A percentile compares a stretch with the other conserved stretches of the same genome.
Conservation (phyloP, 1,140 invertebrate genomes). For the Pseudobourletiella spinata region DNA sequence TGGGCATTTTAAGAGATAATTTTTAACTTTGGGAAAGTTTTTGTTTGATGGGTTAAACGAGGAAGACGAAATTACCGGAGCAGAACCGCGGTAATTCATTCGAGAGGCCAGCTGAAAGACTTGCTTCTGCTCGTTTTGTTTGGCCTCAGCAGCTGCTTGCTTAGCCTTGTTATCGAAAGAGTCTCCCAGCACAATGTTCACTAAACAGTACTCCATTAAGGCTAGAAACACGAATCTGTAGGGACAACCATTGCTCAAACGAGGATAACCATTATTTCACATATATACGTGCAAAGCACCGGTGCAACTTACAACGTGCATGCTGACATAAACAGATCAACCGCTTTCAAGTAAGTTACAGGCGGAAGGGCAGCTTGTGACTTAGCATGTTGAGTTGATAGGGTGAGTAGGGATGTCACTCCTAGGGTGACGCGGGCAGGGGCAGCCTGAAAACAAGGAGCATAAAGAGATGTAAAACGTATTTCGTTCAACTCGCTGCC, state of each 20-base stretch:
- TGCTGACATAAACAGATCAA: constrained; percentile 83
- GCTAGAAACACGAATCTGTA: constrained; percentile 80
- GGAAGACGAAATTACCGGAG: no score
- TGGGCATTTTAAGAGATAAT: no score
- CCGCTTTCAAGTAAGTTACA: constrained; percentile 80
- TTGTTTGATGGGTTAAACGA: no score
- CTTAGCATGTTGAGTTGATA: constrained; percentile 85
- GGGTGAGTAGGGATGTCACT: constrained; percentile 76
- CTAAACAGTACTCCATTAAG: constrained; percentile 84
- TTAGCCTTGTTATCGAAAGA: constrained; percentile 38
- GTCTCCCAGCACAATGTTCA: constrained; percentile 77
- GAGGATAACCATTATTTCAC: neutral
- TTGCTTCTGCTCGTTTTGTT: constrained; percentile 49
- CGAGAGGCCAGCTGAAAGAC: constrained; percentile 48
- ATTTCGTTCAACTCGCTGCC: no score
- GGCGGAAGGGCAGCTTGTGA: constrained; percentile 78
- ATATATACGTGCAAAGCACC: no score
- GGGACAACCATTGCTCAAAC: no score
- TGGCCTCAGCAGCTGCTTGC: constrained; percentile 1
- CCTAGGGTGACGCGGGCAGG: constrained; percentile 80
- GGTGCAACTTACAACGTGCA: constrained; percentile 61
- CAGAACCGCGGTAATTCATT: constrained; percentile 22
- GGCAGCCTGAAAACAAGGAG: constrained; percentile 52
- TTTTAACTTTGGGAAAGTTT: no score
- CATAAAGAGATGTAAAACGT: neutral